These are phyloP conservation scores for Bradypodion pumilum DNA, from an alignment of 2,797 vertebrate genomes.

Conservation along the genomic window DNA sequence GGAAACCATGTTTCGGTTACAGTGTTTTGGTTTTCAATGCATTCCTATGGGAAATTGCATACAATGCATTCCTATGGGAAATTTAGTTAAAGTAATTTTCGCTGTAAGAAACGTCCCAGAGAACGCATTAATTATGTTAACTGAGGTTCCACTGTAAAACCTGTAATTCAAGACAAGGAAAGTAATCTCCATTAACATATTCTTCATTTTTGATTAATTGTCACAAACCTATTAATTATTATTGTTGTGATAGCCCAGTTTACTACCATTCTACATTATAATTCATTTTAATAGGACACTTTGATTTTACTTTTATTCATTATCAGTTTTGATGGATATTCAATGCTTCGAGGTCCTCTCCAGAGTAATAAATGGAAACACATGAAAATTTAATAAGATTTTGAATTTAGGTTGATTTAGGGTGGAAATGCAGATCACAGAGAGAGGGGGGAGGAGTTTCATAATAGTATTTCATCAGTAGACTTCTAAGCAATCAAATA, in stretches of 20 bases:
- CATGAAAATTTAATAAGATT: constrained; percentile 65
- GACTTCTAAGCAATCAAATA: constrained; percentile 30
- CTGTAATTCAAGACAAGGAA: background rate
- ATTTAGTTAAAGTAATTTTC: no score
- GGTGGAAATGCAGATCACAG: constrained; percentile 51
- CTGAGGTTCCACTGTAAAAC: no score
- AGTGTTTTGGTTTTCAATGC: no score
- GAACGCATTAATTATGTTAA: no score
- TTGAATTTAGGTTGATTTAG: constrained; percentile 61
- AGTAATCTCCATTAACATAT: constrained; percentile 28
- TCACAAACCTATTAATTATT: constrained; percentile 54
- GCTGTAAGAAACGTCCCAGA: no score
- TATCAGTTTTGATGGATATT: constrained; percentile 52
- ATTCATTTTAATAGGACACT: constrained; percentile 47
- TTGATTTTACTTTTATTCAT: constrained; percentile 56
- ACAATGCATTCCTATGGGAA: no score
- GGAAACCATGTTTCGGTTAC: no score
- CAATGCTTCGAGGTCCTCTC: no score
- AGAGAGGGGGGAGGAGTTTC: constrained; percentile 1
- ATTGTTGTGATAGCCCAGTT: constrained; percentile 37
- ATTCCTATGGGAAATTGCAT: no score
- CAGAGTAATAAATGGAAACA: constrained; percentile 61
- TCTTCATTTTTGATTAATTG: constrained; percentile 57
- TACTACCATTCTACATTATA: constrained; percentile 35
- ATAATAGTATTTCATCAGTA: constrained; percentile 56